Percentiles rank a stretch among this genome's conserved stretches.
phyloP scores from a whole-genome alignment of 2,797 vertebrate genomes.

The Schizopygopsis malacanthus region DNA sequence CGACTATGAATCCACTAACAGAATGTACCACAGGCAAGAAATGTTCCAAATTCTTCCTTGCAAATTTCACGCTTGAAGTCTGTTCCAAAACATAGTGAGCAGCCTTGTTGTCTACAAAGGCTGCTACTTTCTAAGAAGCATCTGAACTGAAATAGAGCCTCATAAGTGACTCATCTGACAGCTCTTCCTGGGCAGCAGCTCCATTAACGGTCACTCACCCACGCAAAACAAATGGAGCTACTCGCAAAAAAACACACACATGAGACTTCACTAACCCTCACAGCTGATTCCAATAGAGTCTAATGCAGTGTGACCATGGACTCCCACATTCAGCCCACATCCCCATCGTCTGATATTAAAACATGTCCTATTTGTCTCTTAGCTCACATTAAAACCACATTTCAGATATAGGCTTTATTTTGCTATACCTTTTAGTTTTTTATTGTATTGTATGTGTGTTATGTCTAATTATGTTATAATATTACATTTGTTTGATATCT shows the following conservation, averaged over 20 bases:
- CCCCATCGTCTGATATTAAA: not conserved
- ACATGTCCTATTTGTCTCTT: not conserved
- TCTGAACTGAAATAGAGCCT: constrained; percentile 15
- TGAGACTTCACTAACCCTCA: constrained; percentile 13
- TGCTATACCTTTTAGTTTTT: not conserved
- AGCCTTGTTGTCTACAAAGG: constrained; percentile 11
- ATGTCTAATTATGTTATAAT: not conserved
- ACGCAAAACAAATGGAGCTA: constrained; percentile 20
- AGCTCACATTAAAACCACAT: not conserved
- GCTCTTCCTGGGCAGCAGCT: constrained; percentile 7
- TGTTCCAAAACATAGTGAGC: constrained; percentile 6
- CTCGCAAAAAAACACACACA: constrained; percentile 2
- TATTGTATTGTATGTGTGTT: not conserved
- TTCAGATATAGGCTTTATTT: not conserved
- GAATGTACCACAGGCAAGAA: constrained; percentile 89
- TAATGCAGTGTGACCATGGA: not conserved
- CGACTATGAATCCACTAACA: constrained; percentile 85
- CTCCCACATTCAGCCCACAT: not conserved
- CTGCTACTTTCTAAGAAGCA: constrained; percentile 10
- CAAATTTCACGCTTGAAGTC: constrained; percentile 1
- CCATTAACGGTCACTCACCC: constrained; percentile 21
- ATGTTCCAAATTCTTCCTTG: not conserved
- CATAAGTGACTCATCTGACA: constrained; percentile 31
- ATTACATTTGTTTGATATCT: constrained; percentile 1
- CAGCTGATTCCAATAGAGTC: constrained; percentile 3